Evolutionary conservation across 2,113 vertebrate species (phyloP).

Genomic region (Scytalopus superciliaris): DNA sequence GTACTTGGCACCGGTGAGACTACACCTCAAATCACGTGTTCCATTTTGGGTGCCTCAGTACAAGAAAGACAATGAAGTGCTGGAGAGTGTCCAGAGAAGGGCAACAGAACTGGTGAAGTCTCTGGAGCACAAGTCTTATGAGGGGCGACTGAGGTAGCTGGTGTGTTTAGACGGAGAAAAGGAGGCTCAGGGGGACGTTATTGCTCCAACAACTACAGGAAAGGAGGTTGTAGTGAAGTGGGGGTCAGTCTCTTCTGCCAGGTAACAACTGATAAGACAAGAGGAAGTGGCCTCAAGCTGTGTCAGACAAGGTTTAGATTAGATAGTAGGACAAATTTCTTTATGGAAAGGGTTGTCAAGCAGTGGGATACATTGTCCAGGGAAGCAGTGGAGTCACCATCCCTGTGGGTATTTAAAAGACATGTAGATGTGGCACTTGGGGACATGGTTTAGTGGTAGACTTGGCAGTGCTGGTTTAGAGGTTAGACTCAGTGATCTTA

Average conservation of each 20-base stretch:
- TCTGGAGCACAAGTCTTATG: neutral
- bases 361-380: neutral
- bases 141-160: neutral
- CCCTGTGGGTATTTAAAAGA: neutral
- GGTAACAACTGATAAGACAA: neutral
- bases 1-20: neutral
- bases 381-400: neutral
- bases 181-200: neutral
- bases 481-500: neutral
- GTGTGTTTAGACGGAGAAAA: neutral
- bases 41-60: neutral
- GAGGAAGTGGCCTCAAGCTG: neutral
- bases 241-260: neutral
- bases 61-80: neutral
- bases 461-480: neutral
- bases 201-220: neutral
- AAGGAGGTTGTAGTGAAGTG: neutral
- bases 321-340: neutral
- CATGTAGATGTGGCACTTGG: neutral
- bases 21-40: neutral
- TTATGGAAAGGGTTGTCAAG: neutral
- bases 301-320: accelerated
- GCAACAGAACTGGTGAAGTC: neutral
- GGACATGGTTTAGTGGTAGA: neutral
- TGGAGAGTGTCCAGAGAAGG: neutral